Base-by-base conservation (phyloP, 2,797 vertebrate species). In the Enteromius argenteus region DNA sequence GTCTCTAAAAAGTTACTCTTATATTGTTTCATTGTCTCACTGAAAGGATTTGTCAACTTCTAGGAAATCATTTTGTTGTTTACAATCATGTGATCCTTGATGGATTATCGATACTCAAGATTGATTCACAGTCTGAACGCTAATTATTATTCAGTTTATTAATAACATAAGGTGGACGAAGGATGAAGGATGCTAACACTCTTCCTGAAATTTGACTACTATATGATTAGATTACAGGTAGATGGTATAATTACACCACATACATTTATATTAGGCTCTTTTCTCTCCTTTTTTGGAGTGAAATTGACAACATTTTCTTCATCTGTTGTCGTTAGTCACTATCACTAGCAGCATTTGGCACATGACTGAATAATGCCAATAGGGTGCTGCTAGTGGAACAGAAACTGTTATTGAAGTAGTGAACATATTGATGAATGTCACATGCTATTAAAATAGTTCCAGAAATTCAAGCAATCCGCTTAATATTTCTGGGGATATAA, bases 401-500 rank as follows among this genome's bases (percentile, higher is more conserved):
- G 11, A 56, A 35, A 17, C 3, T 17, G 2, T 8, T 32, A 17
- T 17, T 32, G 6, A 32, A 17, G 60, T 64, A 35, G 30, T 35
- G 3, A 46, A 44, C n/a, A n/a, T n/a, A 19, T 35, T 74, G 46
- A 74, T 15, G 30, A 53, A 8, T 23, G 6, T 37, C 51, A 71
- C 8, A 11, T 21, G 62, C 15, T 32, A 32, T 15, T 14, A n/a
- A 58, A 30, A 21, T 11, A 4, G 14, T 46, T 73, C 53, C 39
- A 73, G 53, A 49, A 49, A 44, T 73, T 37, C 13, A 74, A 81
- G 8, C 69, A 72, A 58, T 46, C n/a, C 1, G 21, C 5, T 44
- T 77, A 68, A 76, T 76, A 67, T 83, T 68, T 68, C 49, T 68
- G 23, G 2, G 39, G 35, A 68, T 11, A n/a, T 53, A 58, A 46